Evolutionary conservation across 2,797 vertebrate species (phyloP), one percentile per base, ranked within the genome.

Genomic region (Podarcis siculus): DNA sequence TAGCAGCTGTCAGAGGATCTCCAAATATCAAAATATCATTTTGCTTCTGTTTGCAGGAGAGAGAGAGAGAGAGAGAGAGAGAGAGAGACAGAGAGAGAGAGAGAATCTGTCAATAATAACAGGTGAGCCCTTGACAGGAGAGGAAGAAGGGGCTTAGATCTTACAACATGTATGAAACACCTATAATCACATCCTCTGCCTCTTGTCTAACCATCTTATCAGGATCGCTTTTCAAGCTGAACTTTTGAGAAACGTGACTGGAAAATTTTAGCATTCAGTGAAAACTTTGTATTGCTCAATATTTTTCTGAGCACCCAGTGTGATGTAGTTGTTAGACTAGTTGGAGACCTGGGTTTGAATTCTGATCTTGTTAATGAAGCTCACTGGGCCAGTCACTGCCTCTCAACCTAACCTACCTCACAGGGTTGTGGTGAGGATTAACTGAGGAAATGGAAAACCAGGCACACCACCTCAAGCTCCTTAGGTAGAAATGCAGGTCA

Each of bases 1-100:
- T 19, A 30, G 37, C 42, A 64, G 55, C 19, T 87, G 69, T 87
- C 76, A 58, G 78, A 45, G 67, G 19, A 35, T 85, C 82, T 89
- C 89, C 87, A 73, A 19, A 86, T 0, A n/a, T 3, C 25, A 30
- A 27, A 71, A n/a, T 55, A 61, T 23, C 32, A 67, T 27, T 39
- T 71, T 61, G n/a, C 55, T 86, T 80, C 69, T 76, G 21, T 37
- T 61, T 35, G 9, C 66, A 42, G 25, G 35, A 1, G 3, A 32
- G n/a, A 13, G 71, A 32, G 71, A 35, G 35, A 73, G 71, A 73
- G 17, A 73, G 3, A 73, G 67, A 8, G 9, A 72, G 39, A 1
- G 58, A 25, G 58, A 55, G 49, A n/a, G 25, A 9, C 1, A 32
- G 30, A 13, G 69, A 35, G 72, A 37, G 35, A 73, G 35, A 73